Evolutionary conservation across 1,140 invertebrate species (phyloP).

Genomic region (Drosophila bocki): DNA sequence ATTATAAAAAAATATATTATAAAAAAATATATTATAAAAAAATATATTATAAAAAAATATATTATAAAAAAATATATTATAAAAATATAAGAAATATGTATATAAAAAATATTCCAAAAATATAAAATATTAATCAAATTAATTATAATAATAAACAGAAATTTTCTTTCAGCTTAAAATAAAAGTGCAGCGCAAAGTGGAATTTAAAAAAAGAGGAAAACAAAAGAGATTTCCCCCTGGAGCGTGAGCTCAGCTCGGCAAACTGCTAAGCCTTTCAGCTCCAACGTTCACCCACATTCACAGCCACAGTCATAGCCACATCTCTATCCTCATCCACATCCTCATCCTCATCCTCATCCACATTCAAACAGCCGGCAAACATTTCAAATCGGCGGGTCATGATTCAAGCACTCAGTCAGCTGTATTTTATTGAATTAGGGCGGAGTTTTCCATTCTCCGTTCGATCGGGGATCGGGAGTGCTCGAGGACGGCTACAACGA

Average conservation of each 20-base stretch:
- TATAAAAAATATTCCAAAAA: no score
- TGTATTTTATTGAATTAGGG: slow-evolving; percentile 82
- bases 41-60: no score
- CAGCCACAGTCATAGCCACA: not conserved
- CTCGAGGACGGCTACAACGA: slow-evolving; percentile 42
- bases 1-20: no score
- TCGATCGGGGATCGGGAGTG: slow-evolving; percentile 25
- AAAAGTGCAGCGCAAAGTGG: slow-evolving; percentile 26
- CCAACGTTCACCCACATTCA: slow-evolving; percentile 4
- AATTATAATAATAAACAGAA: not conserved
- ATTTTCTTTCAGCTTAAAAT: not conserved
- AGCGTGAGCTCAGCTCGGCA: slow-evolving; percentile 68
- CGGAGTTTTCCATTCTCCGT: slow-evolving; percentile 22
- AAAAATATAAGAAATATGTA: no score
- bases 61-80: no score
- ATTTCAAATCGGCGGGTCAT: slow-evolving; percentile 80
- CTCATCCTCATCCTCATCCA: not conserved
- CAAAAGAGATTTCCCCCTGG: slow-evolving; percentile 77
- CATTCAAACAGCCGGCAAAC: slow-evolving; percentile 50
- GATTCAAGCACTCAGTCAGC: slow-evolving; percentile 82
- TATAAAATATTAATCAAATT: not conserved
- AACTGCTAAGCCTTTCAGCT: slow-evolving; percentile 58
- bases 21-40: no score
- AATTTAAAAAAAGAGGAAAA: slow-evolving; percentile 65
- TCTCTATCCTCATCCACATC: not conserved